Evolutionary conservation across 2,888 invertebrate species (phyloP).

Genomic region (Drosophila rellima): DNA sequence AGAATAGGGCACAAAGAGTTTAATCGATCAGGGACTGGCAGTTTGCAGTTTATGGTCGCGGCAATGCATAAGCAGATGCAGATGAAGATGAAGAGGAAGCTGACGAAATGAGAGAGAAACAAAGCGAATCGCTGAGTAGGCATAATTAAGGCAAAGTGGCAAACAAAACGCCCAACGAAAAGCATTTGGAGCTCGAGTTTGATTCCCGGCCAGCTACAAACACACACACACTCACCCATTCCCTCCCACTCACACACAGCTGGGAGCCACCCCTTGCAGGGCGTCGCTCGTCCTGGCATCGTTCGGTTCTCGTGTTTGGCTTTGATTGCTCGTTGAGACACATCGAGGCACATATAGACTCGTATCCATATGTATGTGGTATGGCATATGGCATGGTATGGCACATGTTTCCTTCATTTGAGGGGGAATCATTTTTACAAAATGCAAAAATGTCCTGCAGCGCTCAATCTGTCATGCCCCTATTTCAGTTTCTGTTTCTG

Average conservation of each 20-base stretch:
- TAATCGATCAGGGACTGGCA: constrained; percentile 63
- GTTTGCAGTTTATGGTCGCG: constrained; percentile 21
- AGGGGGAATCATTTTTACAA: constrained; percentile 27
- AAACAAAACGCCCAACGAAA: constrained; percentile 64
- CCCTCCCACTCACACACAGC: neutral
- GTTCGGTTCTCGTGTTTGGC: constrained; percentile 25
- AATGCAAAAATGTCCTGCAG: constrained; percentile 65
- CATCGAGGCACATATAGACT: neutral
- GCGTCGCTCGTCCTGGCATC: constrained; percentile 20
- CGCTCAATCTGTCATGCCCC: constrained; percentile 65
- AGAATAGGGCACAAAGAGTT: constrained; percentile 55
- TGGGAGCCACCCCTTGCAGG: constrained; percentile 27
- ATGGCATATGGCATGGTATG: constrained; percentile 16
- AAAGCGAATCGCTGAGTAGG: constrained; percentile 60
- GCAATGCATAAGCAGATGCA: constrained; percentile 50
- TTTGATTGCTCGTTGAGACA: constrained; percentile 59
- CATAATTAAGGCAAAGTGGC: constrained; percentile 70
- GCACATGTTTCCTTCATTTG: constrained; percentile 29
- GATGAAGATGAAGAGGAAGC: constrained; percentile 16
- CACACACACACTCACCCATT: constrained; percentile 9
- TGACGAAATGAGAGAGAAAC: constrained; percentile 39
- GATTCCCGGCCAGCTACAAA: constrained; percentile 2
- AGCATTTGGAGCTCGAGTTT: constrained; percentile 20
- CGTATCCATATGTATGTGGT: constrained; percentile 13
- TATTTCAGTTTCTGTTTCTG: constrained; percentile 39